phyloP scores from a whole-genome alignment of 2,113 vertebrate genomes.

The Caretta caretta region DNA sequence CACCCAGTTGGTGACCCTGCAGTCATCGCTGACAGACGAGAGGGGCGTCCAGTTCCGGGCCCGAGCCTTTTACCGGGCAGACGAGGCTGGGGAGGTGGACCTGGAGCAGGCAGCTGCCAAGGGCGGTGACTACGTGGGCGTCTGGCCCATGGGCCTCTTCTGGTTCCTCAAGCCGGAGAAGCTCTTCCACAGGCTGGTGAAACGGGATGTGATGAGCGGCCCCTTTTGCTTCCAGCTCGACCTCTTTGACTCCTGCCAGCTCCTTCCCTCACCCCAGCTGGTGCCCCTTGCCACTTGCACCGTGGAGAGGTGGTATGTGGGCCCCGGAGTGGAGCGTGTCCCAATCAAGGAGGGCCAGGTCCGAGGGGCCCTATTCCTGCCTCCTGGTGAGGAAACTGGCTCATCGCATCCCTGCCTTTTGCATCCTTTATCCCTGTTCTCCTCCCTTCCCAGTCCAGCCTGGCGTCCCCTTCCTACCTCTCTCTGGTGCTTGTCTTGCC shows the following conservation, averaged over 20 bases:
- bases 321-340: slow-evolving; percentile 77
- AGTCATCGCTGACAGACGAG: slow-evolving; percentile 79
- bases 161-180: slow-evolving; percentile 81
- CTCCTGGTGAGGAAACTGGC: slow-evolving; percentile 77
- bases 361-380: slow-evolving; percentile 84
- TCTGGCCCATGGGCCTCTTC: slow-evolving; percentile 88
- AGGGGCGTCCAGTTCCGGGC: slow-evolving; percentile 79
- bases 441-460: neutral
- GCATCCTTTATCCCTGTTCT: neutral
- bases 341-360: slow-evolving; percentile 79
- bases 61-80: slow-evolving; percentile 75
- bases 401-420: neutral
- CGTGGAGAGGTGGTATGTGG: slow-evolving; percentile 80
- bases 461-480: neutral
- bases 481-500: neutral
- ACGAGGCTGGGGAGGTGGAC: slow-evolving; percentile 77
- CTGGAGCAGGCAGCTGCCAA: slow-evolving; percentile 61
- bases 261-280: neutral
- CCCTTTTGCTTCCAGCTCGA: slow-evolving; percentile 74
- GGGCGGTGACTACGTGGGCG: slow-evolving; percentile 81
- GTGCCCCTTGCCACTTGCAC: slow-evolving; percentile 68
- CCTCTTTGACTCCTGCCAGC: fast-evolving
- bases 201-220: slow-evolving; percentile 76
- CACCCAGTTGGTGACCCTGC: slow-evolving; percentile 74
- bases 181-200: slow-evolving; percentile 77